A percentile compares a stretch with the other conserved stretches of the same genome.
phyloP scores from a whole-genome alignment of 2,797 vertebrate species.

The Mallotus villosus region DNA sequence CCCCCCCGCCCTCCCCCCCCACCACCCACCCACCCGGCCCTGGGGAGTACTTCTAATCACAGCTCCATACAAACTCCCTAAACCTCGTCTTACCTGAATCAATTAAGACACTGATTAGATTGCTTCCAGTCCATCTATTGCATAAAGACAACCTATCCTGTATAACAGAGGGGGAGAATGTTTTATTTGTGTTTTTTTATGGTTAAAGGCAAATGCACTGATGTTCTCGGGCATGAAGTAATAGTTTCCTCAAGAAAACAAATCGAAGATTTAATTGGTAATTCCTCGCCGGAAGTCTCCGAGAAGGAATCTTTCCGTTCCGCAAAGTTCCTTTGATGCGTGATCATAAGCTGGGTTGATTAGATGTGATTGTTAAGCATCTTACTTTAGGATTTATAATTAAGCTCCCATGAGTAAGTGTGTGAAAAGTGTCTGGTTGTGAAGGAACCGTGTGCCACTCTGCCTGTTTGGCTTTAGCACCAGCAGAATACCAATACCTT shows the following conservation, averaged over 20 bases:
- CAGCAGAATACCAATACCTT: slow-evolving; percentile 49
- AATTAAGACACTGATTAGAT: slow-evolving; percentile 69
- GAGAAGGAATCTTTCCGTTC: slow-evolving; percentile 21
- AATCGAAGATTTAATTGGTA: slow-evolving; percentile 38
- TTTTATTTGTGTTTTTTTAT: too few species aligned
- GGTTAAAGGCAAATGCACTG: slow-evolving; percentile 12
- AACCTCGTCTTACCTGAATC: slow-evolving; percentile 62
- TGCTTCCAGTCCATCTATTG: slow-evolving; percentile 42
- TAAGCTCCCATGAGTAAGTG: slow-evolving; percentile 54
- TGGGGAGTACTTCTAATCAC: slow-evolving; percentile 62
- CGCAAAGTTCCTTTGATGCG: slow-evolving; percentile 31
- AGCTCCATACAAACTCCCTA: slow-evolving; percentile 56
- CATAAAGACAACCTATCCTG: neutral
- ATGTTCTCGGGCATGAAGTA: slow-evolving; percentile 32
- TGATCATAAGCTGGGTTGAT: slow-evolving; percentile 53
- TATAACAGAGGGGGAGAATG: too few species aligned
- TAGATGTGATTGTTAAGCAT: slow-evolving; percentile 52
- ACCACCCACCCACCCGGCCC: slow-evolving; percentile 26
- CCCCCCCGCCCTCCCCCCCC: neutral
- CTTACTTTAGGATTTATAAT: slow-evolving; percentile 53
- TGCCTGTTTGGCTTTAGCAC: slow-evolving; percentile 54
- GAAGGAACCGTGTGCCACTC: slow-evolving; percentile 38
- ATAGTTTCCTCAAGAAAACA: slow-evolving; percentile 16
- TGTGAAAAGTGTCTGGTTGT: slow-evolving; percentile 55
- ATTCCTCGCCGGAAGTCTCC: slow-evolving; percentile 35